phyloP scores from a whole-genome alignment of 2,113 vertebrate species.

The Potamarius usumacintae region DNA sequence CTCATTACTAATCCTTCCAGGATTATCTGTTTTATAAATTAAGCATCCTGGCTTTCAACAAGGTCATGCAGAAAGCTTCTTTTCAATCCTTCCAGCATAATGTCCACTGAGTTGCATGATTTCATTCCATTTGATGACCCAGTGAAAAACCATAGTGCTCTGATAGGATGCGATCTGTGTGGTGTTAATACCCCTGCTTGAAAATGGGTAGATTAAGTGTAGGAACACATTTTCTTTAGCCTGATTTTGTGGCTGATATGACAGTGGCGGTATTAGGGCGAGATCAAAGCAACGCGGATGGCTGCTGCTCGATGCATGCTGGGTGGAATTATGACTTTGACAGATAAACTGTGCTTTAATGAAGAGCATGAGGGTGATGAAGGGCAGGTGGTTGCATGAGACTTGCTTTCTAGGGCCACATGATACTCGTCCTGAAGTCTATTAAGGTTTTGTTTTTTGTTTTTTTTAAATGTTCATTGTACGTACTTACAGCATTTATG shows the following conservation, averaged over 20 bases:
- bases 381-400: background rate
- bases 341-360: background rate
- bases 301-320: background rate
- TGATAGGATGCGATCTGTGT: slow-evolving; percentile 18
- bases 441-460: background rate
- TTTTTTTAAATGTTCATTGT: background rate
- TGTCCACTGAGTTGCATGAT: background rate
- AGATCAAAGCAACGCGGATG: background rate
- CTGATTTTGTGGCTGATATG: background rate
- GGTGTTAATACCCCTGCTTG: slow-evolving; percentile 35
- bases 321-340: background rate
- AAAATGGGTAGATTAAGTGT: slow-evolving; percentile 35
- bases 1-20: background rate
- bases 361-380: background rate
- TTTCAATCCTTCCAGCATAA: slow-evolving; percentile 4
- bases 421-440: background rate
- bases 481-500: background rate
- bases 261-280: background rate
- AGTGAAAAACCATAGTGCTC: slow-evolving; percentile 32
- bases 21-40: slow-evolving; percentile 1
- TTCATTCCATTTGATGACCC: slow-evolving; percentile 26
- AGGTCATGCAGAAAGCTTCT: background rate
- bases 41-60: background rate
- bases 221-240: slow-evolving; percentile 34
- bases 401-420: background rate